Percentiles rank a stretch among this genome's conserved stretches.
phyloP scores from a whole-genome alignment of 2,113 vertebrate species.

The Muscicapa adusta region DNA sequence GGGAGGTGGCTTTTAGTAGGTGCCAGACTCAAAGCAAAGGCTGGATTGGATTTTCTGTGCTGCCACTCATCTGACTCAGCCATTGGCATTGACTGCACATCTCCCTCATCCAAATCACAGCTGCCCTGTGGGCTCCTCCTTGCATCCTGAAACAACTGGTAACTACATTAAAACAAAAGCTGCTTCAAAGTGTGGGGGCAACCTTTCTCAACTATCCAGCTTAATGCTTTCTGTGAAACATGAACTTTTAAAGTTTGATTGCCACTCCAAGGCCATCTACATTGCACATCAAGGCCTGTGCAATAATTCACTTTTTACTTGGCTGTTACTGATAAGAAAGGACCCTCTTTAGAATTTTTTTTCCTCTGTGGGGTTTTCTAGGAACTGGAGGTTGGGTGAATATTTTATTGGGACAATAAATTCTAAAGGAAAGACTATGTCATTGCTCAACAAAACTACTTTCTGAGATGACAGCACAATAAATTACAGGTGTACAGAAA shows the following conservation, averaged over 20 bases:
- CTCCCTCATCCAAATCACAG: not conserved
- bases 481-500: not conserved
- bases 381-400: not conserved
- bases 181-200: not conserved
- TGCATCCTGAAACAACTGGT: not conserved
- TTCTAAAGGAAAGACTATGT: not conserved
- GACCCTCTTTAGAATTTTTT: not conserved
- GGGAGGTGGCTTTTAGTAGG: not conserved
- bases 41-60: not conserved
- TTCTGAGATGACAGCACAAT: not conserved
- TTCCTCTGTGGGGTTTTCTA: not conserved
- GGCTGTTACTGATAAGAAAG: not conserved
- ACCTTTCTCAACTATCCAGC: not conserved
- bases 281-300: not conserved
- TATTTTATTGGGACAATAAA: slow-evolving; percentile 50
- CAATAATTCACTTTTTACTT: not conserved
- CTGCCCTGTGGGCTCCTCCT: not conserved
- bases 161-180: not conserved
- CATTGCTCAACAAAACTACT: not conserved
- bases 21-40: not conserved
- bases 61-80: not conserved
- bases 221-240: not conserved
- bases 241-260: not conserved
- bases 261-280: not conserved
- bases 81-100: fast-evolving